Percentiles rank a stretch among this genome's conserved stretches.
These are phyloP conservation scores for Lanius collurio DNA, from an alignment of 2,113 vertebrate genomes.

Conservation along the genomic window DNA sequence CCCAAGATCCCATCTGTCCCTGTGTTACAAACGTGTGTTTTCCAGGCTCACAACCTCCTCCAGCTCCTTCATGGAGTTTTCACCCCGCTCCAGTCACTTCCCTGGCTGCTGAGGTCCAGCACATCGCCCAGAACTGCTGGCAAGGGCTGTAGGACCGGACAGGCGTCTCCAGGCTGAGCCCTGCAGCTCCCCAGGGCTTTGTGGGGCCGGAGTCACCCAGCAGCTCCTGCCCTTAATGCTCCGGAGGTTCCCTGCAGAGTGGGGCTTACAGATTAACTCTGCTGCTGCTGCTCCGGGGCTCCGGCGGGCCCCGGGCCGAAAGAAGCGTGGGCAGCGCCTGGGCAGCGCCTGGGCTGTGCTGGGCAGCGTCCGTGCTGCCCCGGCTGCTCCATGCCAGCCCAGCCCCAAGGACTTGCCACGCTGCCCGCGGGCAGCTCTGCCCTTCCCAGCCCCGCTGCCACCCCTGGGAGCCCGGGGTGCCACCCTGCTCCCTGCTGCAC, in stretches of 20 bases:
- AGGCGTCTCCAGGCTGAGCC: background rate
- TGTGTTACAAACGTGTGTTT: accelerated
- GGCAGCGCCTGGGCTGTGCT: background rate
- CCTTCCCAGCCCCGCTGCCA: background rate
- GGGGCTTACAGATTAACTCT: background rate
- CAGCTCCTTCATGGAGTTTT: background rate
- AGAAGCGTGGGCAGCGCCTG: background rate
- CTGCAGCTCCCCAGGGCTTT: accelerated
- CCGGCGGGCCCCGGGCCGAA: accelerated
- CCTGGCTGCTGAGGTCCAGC: background rate
- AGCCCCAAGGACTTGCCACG: accelerated
- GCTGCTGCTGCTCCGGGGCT: background rate
- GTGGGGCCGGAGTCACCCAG: accelerated
- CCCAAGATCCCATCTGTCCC: background rate
- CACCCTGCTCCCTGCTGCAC: background rate
- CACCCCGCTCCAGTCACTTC: accelerated
- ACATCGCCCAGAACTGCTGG: background rate
- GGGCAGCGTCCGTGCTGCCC: background rate
- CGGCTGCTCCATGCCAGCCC: background rate
- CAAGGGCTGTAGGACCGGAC: accelerated
- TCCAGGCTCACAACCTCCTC: background rate
- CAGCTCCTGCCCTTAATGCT: background rate
- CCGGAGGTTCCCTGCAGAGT: background rate
- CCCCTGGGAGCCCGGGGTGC: background rate
- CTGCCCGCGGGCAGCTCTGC: background rate